Conservation (phyloP, 2,888 invertebrate species). For the Phyllotreta cruciferae region DNA sequence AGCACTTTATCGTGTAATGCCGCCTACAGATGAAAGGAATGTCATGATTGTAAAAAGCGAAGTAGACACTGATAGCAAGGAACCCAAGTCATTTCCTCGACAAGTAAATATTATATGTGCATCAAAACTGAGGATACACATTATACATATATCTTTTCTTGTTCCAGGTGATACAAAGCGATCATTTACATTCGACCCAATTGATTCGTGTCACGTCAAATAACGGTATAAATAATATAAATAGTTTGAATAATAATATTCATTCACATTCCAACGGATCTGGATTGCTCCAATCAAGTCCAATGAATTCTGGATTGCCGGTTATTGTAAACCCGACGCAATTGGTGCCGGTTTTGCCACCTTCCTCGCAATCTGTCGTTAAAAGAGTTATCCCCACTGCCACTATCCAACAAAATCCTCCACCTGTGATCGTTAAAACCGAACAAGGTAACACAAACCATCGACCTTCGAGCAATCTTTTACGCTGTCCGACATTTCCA, state of each 20-base stretch:
- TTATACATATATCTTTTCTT: background rate
- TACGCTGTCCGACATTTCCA: conserved; percentile 38
- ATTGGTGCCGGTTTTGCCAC: conserved; percentile 75
- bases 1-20: conserved; percentile 56
- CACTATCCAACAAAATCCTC: conserved; percentile 48
- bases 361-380: conserved; percentile 57
- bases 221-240: conserved; percentile 43
- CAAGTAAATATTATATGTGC: conserved; percentile 46
- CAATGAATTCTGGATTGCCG: conserved; percentile 60
- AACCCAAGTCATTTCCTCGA: conserved; percentile 52
- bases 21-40: conserved; percentile 67
- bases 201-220: conserved; percentile 50
- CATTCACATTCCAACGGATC: conserved; percentile 49
- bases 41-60: conserved; percentile 72
- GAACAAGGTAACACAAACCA: conserved; percentile 50
- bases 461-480: conserved; percentile 3
- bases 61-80: conserved; percentile 57
- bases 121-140: background rate
- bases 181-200: conserved; percentile 52
- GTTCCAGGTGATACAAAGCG: conserved; percentile 54
- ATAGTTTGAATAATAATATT: conserved; percentile 46
- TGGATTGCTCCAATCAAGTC: conserved; percentile 59
- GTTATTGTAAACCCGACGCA: conserved; percentile 85
- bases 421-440: conserved; percentile 55
- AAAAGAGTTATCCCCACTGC: conserved; percentile 53